A percentile compares a stretch with the other conserved stretches of the same genome.
Evolutionary conservation across 2,888 invertebrate species (phyloP).

Genomic region (Anodontia alba): DNA sequence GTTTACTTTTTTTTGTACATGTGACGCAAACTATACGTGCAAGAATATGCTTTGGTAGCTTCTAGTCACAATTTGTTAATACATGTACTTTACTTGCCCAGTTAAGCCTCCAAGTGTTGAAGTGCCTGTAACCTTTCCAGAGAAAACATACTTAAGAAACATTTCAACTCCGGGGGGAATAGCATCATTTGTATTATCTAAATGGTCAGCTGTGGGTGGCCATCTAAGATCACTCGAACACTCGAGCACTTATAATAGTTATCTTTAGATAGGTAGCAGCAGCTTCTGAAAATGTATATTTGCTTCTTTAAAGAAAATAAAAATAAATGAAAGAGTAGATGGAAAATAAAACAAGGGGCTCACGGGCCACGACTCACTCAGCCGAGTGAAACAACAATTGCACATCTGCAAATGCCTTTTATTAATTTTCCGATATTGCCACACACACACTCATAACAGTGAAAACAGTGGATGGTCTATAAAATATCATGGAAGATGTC

Average conservation of each 20-base stretch:
- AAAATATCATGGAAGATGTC: too few relatives aligned
- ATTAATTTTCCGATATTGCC: too few relatives aligned
- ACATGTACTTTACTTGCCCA: conserved; percentile 52
- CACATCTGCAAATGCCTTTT: too few relatives aligned
- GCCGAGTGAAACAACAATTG: too few relatives aligned
- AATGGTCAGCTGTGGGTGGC: conserved; percentile 36
- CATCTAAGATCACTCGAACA: conserved; percentile 18
- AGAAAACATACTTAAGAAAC: conserved; percentile 25
- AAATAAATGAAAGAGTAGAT: too few relatives aligned
- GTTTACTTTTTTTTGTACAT: conserved; percentile 19
- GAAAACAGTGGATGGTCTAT: too few relatives aligned
- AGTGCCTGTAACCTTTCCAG: conserved; percentile 23
- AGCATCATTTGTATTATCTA: conserved; percentile 1
- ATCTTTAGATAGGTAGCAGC: conserved; percentile 18
- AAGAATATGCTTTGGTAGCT: conserved; percentile 49
- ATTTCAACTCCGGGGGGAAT: conserved; percentile 3
- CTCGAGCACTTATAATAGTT: conserved; percentile 21
- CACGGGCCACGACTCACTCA: too few relatives aligned
- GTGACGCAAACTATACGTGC: conserved; percentile 50
- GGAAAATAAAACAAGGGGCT: too few relatives aligned
- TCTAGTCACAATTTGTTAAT: conserved; percentile 51
- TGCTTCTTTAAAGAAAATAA: conserved; percentile 15
- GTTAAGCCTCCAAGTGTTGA: background rate
- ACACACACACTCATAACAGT: too few relatives aligned
- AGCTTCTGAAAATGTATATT: conserved; percentile 19